Conservation (phyloP, 2,113 vertebrate genomes). For the Columbina picui region DNA sequence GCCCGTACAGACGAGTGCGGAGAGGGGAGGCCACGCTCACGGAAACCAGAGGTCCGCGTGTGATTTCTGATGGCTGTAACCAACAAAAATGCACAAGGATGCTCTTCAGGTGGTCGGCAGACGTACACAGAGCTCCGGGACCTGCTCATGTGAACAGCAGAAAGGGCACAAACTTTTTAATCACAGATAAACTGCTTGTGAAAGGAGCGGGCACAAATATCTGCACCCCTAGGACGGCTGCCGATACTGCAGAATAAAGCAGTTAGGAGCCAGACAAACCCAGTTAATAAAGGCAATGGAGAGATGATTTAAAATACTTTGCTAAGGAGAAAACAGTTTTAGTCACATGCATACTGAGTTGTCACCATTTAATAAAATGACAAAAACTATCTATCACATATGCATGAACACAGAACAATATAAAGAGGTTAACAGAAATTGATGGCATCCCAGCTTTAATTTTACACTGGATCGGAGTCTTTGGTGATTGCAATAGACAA, state of each 20-base stretch:
- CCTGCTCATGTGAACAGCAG: background rate
- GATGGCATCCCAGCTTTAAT: slow-evolving; percentile 92
- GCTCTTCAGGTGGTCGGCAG: background rate
- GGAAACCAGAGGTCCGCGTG: background rate
- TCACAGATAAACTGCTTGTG: rapidly evolving
- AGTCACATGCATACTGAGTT: slow-evolving; percentile 74
- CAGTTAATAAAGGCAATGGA: slow-evolving; percentile 36
- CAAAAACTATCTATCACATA: slow-evolving; percentile 92
- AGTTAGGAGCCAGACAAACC: background rate
- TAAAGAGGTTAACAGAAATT: slow-evolving; percentile 93
- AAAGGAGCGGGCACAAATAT: background rate
- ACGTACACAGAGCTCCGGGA: rapidly evolving
- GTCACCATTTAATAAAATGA: slow-evolving; percentile 91
- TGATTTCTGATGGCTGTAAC: background rate
- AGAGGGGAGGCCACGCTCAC: background rate
- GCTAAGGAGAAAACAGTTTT: slow-evolving; percentile 76
- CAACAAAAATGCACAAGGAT: background rate
- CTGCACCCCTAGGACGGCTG: background rate
- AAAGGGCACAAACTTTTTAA: background rate
- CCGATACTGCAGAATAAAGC: background rate
- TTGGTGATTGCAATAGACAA: slow-evolving; percentile 94
- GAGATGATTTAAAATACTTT: slow-evolving; percentile 76
- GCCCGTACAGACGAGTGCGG: background rate
- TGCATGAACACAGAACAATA: slow-evolving; percentile 87
- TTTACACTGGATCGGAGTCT: slow-evolving; percentile 85